These are phyloP conservation scores for Zalophus californianus DNA, from an alignment of 2,797 vertebrate genomes.

Conservation along the genomic window DNA sequence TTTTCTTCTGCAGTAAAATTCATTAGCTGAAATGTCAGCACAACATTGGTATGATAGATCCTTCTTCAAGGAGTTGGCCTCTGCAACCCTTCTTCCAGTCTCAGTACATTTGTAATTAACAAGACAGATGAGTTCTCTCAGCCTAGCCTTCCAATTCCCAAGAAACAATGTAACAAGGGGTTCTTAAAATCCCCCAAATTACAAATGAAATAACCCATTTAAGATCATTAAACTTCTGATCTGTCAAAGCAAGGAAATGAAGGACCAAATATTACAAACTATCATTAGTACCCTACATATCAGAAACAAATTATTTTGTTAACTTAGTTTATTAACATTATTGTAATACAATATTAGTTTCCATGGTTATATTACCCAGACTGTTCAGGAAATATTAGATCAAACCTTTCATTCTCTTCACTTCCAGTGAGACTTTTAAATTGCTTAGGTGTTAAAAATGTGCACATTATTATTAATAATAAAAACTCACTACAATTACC, in stretches of 20 bases:
- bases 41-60: not conserved
- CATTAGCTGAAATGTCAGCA: not conserved
- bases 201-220: not conserved
- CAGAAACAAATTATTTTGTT: conserved; percentile 34
- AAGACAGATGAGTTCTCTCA: conserved; percentile 9
- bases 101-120: not conserved
- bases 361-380: not conserved
- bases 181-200: not conserved
- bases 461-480: not conserved
- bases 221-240: not conserved
- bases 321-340: not conserved
- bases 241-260: not conserved
- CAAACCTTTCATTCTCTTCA: conserved; percentile 10
- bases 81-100: not conserved
- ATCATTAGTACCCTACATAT: not conserved
- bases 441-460: not conserved
- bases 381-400: conserved; percentile 1
- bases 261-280: not conserved
- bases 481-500: not conserved
- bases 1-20: not conserved
- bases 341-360: not conserved
- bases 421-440: conserved; percentile 13
- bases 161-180: not conserved
- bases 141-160: not conserved
- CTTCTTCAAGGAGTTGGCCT: not conserved